A percentile compares a stretch with the other conserved stretches of the same genome.
Conservation (phyloP, 2,797 vertebrate species). For the Strix occidentalis region DNA sequence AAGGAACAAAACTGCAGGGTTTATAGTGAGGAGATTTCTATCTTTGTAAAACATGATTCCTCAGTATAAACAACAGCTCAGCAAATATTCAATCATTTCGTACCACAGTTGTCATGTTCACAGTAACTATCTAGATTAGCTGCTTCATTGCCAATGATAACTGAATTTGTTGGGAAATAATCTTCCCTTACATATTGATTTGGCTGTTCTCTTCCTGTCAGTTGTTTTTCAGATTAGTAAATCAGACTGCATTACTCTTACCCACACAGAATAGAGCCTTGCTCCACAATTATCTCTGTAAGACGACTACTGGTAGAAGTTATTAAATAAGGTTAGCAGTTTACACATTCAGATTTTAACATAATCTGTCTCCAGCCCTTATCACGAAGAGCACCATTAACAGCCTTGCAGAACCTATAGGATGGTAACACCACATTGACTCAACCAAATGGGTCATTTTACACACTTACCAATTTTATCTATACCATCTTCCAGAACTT, state of each 20-base stretch:
- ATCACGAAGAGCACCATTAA: neutral
- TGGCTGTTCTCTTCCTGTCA: neutral
- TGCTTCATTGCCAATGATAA: neutral
- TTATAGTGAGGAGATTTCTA: neutral
- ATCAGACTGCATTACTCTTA: neutral
- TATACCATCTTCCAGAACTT: neutral
- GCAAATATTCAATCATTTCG: neutral
- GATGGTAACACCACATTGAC: neutral
- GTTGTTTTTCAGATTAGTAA: neutral
- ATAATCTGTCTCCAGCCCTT: neutral
- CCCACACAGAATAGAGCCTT: neutral
- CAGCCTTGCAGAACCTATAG: neutral
- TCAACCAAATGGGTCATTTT: neutral
- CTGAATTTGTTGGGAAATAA: slow-evolving; percentile 2
- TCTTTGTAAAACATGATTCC: neutral
- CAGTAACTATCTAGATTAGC: neutral
- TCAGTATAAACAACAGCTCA: neutral
- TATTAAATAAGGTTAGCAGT: neutral
- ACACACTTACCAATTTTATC: neutral
- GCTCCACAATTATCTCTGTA: fast-evolving
- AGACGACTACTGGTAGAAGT: neutral
- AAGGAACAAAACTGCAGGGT: neutral
- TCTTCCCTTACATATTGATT: neutral
- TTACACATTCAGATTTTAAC: neutral
- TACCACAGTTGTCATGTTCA: neutral